These are phyloP conservation scores for Manduca sexta DNA, from an alignment of 1,140 invertebrate species.

Conservation along the genomic window DNA sequence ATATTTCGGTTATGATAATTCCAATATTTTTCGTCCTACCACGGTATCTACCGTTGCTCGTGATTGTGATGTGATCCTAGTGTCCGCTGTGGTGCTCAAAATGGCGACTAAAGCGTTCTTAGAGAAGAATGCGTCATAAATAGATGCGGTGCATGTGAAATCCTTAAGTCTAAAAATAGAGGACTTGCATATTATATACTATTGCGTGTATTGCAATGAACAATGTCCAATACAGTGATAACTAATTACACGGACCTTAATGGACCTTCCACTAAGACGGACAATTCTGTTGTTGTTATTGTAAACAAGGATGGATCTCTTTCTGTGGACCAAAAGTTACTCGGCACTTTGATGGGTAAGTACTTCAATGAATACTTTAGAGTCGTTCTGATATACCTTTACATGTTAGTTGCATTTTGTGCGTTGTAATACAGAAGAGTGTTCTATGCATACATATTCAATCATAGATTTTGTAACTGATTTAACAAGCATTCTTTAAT, in stretches of 20 bases:
- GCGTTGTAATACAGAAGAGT: no score
- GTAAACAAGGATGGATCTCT: slow-evolving; percentile 82
- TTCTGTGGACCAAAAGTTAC: slow-evolving; percentile 80
- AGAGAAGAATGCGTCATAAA: slow-evolving; percentile 46
- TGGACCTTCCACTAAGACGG: slow-evolving; percentile 65
- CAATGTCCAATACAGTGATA: slow-evolving; percentile 72
- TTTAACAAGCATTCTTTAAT: no score
- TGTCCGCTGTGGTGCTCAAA: slow-evolving; percentile 35
- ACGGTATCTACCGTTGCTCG: no score
- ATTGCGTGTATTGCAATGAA: slow-evolving; percentile 43
- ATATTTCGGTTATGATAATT: no score
- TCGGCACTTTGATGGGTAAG: slow-evolving; percentile 82
- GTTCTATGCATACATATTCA: no score
- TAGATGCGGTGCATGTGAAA: slow-evolving; percentile 57
- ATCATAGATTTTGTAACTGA: no score
- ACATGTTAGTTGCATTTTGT: no score
- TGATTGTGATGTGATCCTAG: not conserved
- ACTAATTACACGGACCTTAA: slow-evolving; percentile 71
- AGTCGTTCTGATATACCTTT: no score
- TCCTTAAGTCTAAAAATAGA: slow-evolving; percentile 62
- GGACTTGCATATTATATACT: slow-evolving; percentile 41
- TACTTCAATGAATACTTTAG: slow-evolving; percentile 5
- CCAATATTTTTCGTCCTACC: no score
- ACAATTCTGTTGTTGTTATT: slow-evolving; percentile 78
- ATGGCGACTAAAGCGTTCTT: slow-evolving; percentile 59